A percentile compares a stretch with the other conserved stretches of the same genome.
These are phyloP conservation scores for Zaprionus davidi DNA, from an alignment of 1,140 invertebrate species.

Conservation along the genomic window DNA sequence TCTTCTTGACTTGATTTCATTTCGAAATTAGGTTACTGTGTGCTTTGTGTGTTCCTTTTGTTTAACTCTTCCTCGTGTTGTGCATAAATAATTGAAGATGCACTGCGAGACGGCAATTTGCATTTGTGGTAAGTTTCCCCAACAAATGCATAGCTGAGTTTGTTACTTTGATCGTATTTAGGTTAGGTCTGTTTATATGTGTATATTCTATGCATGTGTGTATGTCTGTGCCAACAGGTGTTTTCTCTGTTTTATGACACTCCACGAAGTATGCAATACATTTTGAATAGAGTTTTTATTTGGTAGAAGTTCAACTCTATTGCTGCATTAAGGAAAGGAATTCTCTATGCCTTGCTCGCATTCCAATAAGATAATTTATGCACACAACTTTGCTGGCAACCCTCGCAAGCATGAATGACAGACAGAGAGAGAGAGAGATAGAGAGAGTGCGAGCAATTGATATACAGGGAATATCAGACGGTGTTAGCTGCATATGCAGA, in stretches of 20 bases:
- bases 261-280: background rate
- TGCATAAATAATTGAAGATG: conserved; percentile 20
- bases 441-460: too few relatives aligned
- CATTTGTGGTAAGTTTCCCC: conserved; percentile 39
- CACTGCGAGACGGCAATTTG: conserved; percentile 38
- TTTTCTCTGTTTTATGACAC: background rate
- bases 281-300: background rate
- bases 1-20: background rate
- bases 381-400: background rate
- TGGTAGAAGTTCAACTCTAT: too few relatives aligned
- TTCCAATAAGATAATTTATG: background rate
- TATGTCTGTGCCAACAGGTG: background rate
- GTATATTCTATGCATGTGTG: too few relatives aligned
- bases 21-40: background rate
- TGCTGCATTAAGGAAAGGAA: too few relatives aligned
- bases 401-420: background rate
- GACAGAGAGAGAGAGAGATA: too few relatives aligned
- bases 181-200: too few relatives aligned
- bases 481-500: too few relatives aligned
- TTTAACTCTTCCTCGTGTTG: background rate
- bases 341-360: background rate
- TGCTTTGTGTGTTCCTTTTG: background rate
- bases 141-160: too few relatives aligned
- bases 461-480: too few relatives aligned
- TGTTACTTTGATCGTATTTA: too few relatives aligned